A percentile compares a stretch with the other conserved stretches of the same genome.
phyloP scores from a whole-genome alignment of 2,113 vertebrate species.

The Xiphophorus maculatus region DNA sequence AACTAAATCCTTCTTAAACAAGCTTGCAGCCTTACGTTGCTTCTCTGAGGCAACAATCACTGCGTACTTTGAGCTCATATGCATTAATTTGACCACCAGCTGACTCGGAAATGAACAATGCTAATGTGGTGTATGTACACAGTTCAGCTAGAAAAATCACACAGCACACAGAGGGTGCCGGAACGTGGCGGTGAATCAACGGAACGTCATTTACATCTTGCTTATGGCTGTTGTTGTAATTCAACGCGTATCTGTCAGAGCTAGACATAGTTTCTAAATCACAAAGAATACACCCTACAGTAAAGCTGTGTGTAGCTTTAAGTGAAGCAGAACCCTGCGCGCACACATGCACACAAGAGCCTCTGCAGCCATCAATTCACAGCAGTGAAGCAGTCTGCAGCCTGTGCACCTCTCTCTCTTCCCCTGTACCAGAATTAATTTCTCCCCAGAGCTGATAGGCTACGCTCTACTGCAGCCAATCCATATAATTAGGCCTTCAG shows the following conservation, averaged over 20 bases:
- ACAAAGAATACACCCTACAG: conserved; percentile 52
- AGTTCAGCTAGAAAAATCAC: conserved; percentile 17
- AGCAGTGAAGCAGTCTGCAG: conserved; percentile 64
- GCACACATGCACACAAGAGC: conserved; percentile 22
- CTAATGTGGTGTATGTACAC: conserved; percentile 45
- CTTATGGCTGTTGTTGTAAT: conserved; percentile 63
- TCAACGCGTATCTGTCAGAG: conserved; percentile 59
- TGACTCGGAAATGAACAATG: conserved; percentile 37
- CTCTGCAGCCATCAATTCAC: conserved; percentile 75
- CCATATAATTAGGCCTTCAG: conserved; percentile 83
- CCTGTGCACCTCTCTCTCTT: conserved; percentile 51
- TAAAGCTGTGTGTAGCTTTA: conserved; percentile 50
- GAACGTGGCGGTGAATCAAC: conserved; percentile 45
- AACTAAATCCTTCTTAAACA: conserved; percentile 18
- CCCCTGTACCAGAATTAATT: conserved; percentile 73
- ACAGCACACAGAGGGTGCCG: conserved; percentile 4
- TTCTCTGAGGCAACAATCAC: conserved; percentile 24
- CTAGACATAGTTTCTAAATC: conserved; percentile 55
- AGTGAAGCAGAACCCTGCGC: conserved; percentile 48
- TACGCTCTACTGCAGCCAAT: conserved; percentile 80
- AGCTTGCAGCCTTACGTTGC: conserved; percentile 10
- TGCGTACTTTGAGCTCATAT: conserved; percentile 10
- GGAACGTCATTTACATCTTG: conserved; percentile 47
- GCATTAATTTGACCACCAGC: conserved; percentile 46
- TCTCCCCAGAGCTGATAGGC: conserved; percentile 79